These are phyloP conservation scores for Pterobdella sp. DNA, from an alignment of 2,888 invertebrate species.

Conservation along the genomic window DNA sequence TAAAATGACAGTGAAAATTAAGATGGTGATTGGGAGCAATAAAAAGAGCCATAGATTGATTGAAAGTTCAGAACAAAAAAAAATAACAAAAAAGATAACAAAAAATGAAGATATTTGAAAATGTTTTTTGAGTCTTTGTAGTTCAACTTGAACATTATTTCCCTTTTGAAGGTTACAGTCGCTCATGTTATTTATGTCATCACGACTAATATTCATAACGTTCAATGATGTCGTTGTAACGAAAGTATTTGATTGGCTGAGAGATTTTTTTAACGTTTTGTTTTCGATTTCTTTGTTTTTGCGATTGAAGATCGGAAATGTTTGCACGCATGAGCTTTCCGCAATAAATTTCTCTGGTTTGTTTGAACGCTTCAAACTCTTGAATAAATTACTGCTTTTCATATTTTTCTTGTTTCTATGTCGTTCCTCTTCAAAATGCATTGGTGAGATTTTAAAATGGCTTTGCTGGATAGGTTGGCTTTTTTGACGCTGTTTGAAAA, in stretches of 20 bases:
- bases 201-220: background rate
- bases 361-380: background rate
- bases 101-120: background rate
- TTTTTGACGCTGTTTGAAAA: background rate
- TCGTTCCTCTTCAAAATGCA: background rate
- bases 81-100: background rate
- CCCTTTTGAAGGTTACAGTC: too few species aligned
- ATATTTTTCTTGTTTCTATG: background rate
- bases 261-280: background rate
- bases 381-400: background rate
- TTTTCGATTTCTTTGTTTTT: background rate
- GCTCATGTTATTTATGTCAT: background rate
- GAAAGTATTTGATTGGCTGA: constrained; percentile 2
- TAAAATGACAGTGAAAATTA: background rate
- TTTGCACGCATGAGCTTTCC: background rate
- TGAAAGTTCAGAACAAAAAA: background rate
- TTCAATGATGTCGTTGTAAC: background rate
- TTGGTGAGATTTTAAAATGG: background rate
- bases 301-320: background rate
- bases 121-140: background rate
- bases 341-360: background rate
- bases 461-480: background rate
- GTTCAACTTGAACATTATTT: constrained; percentile 1
- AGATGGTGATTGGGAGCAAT: background rate
- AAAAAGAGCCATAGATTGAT: background rate